Evolutionary conservation across 2,888 invertebrate species (phyloP), one percentile per base, ranked within the genome.

Genomic region (Drosophila yooni): DNA sequence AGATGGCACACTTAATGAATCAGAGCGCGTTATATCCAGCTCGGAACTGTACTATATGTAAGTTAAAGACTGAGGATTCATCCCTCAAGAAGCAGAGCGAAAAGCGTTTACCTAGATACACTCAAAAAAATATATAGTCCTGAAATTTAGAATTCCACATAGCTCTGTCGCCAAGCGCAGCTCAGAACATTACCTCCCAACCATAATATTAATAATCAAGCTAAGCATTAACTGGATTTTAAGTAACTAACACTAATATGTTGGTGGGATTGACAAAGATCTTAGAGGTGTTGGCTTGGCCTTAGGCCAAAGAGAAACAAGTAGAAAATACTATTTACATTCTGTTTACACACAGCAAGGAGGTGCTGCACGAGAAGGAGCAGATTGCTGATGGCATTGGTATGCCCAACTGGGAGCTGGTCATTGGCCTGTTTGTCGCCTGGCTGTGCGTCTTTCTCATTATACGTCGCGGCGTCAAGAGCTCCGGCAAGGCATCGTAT

Each of bases 401-500:
- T 0, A 6, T 88, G 15, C 95, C 95, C 0, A 94, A 95, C 67
- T 92, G 94, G 94, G 92, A 93, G 72, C 84, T 95, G 60, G 91
- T 93, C 0, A 71, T 95, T 1, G 95, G 95, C 36, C 91, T 95
- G 0, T 81, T 94, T 0, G 80, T 94, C 8, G 93, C 94, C 4
- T 95, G 95, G 95, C 60, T 92, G 2, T 88, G 93, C 43, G 94
- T 95, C 18, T 94, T 94, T 69, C 85, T 94, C 1, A 93, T 95
- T 33, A 92, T 95, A 1, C 92, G 94, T 1, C 94, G 94, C 0
- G 95, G 95, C 2, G 95, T 96, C 1, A 94, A 94, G 82, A 95
- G 95, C 77, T 94, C 95, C 0, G 96, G 96, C 52, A 96, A 95
- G 91, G 95, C 94, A 0, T 95, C 96, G 0, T 97, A 97, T 88